These are phyloP conservation scores for Varanus salvator DNA, from an alignment of 2,113 vertebrate genomes.

Conservation along the genomic window DNA sequence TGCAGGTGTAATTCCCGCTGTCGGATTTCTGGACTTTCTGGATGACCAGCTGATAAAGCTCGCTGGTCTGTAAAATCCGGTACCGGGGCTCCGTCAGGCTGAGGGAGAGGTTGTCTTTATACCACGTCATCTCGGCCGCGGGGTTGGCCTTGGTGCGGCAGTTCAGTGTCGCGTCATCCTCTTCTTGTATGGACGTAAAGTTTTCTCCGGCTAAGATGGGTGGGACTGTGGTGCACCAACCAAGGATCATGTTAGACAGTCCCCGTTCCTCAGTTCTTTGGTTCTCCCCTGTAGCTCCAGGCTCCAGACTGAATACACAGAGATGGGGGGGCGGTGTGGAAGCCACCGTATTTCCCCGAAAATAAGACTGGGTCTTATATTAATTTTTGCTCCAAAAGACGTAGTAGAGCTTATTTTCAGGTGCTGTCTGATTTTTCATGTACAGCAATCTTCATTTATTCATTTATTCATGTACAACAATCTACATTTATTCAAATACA, in stretches of 20 bases:
- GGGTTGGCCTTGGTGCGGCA: constrained; percentile 80
- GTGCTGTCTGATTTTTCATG: too few species aligned
- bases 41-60: constrained; percentile 70
- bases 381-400: too few species aligned
- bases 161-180: constrained; percentile 46
- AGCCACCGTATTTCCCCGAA: too few species aligned
- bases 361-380: too few species aligned
- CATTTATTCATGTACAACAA: too few species aligned
- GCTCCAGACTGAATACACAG: accelerated
- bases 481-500: too few species aligned
- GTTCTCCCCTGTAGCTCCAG: too few species aligned
- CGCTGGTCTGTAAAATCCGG: constrained; percentile 61
- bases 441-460: too few species aligned
- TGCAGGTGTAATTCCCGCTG: constrained; percentile 74
- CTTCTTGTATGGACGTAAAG: constrained; percentile 43
- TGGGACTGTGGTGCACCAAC: constrained; percentile 68
- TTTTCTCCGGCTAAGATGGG: constrained; percentile 68
- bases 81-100: constrained; percentile 59
- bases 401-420: too few species aligned
- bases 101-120: constrained; percentile 50
- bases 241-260: background rate
- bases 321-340: background rate
- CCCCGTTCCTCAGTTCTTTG: background rate
- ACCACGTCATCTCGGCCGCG: constrained; percentile 71
- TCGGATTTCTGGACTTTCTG: constrained; percentile 67